phyloP scores from a whole-genome alignment of 2,888 invertebrate species.

The Campoletis raptor region DNA sequence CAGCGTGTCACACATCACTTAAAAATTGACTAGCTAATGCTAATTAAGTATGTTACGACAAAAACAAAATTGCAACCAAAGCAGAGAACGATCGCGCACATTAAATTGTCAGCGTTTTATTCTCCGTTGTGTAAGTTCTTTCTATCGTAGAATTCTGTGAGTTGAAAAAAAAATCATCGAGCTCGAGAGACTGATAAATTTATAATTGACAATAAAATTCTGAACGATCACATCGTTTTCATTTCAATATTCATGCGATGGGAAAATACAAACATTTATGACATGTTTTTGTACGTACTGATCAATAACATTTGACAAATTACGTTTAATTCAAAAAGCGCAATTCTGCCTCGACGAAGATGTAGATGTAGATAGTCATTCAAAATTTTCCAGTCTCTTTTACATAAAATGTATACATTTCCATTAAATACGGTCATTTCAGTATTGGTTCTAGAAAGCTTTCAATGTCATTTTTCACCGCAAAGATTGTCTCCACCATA shows the following conservation, averaged over 20 bases:
- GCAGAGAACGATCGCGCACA: constrained; percentile 51
- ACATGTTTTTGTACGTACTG: neutral
- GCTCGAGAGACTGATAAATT: neutral
- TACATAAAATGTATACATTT: constrained; percentile 28
- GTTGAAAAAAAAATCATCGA: constrained; percentile 6
- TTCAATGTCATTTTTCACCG: neutral
- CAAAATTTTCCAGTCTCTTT: neutral
- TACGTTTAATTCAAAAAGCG: neutral
- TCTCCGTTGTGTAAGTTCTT: neutral
- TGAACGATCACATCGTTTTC: neutral
- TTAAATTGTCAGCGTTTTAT: constrained; percentile 34
- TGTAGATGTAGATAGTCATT: neutral
- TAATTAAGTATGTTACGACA: constrained; percentile 73
- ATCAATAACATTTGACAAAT: neutral
- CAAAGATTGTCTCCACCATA: neutral
- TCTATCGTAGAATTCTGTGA: neutral
- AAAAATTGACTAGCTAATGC: constrained; percentile 80
- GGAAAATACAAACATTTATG: neutral
- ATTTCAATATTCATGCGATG: neutral
- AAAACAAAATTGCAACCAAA: constrained; percentile 48
- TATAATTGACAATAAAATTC: neutral
- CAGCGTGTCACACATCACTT: constrained; percentile 57
- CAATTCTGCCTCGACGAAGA: neutral
- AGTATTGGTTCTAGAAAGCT: constrained; percentile 5
- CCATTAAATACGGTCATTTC: constrained; percentile 34